Conservation (phyloP, 1,140 invertebrate genomes). For the Eriocheir sinensis region DNA sequence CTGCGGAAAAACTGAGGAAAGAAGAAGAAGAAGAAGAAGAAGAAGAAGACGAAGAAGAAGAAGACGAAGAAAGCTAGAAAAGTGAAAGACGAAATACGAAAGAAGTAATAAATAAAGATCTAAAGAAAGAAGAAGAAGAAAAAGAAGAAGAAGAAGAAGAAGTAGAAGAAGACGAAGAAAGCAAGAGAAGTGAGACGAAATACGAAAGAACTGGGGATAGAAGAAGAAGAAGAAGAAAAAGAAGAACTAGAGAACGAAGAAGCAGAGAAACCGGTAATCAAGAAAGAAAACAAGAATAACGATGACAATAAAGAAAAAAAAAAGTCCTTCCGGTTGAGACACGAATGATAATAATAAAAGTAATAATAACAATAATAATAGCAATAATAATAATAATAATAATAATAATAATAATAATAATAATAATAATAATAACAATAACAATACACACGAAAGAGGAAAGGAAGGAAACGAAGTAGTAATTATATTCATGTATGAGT, state of each 20-base stretch:
- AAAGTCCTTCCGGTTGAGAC: background rate
- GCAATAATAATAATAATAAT: too few relatives aligned
- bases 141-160: background rate
- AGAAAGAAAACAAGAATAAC: background rate
- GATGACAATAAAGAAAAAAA: background rate
- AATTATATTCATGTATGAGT: background rate
- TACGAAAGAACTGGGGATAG: background rate
- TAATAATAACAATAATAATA: background rate
- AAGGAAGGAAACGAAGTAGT: too few relatives aligned
- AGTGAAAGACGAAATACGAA: background rate
- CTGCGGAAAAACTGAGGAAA: too few relatives aligned
- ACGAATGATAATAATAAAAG: background rate
- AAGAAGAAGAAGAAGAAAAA: background rate
- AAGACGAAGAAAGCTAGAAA: background rate
- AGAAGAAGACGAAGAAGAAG: background rate
- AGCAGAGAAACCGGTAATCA: background rate
- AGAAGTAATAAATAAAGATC: background rate
- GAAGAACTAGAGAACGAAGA: background rate
- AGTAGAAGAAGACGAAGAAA: background rate
- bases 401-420: background rate
- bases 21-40: background rate
- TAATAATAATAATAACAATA: background rate
- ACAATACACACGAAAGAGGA: too few relatives aligned
- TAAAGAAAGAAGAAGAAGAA: too few relatives aligned
- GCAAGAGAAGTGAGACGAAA: background rate